Percentiles rank a stretch among this genome's conserved stretches.
These are phyloP conservation scores for Creontiades dilutus DNA, from an alignment of 2,888 invertebrate species.

Conservation along the genomic window DNA sequence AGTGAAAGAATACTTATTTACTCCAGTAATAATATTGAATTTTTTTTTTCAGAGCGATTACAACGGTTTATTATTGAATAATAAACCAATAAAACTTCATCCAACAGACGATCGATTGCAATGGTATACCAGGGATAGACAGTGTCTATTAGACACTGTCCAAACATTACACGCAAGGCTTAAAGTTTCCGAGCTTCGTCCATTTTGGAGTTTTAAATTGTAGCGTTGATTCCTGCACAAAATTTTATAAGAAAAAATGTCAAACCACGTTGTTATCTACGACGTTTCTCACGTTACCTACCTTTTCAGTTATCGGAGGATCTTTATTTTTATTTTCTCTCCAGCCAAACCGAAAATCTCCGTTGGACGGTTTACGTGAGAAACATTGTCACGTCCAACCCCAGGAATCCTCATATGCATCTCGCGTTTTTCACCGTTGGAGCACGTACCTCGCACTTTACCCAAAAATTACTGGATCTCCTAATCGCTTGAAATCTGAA, in stretches of 20 bases:
- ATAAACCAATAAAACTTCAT: no score
- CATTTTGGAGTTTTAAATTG: no score
- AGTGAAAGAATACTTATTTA: no score
- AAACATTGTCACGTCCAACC: conserved; percentile 17
- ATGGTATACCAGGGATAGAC: no score
- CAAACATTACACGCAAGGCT: no score
- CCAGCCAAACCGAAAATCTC: neutral
- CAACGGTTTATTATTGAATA: no score
- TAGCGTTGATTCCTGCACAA: neutral
- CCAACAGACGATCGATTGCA: no score
- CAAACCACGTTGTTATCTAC: neutral
- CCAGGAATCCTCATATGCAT: neutral
- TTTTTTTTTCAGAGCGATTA: no score
- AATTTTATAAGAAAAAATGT: no score
- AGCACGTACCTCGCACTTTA: conserved; percentile 34
- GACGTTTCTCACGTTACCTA: neutral
- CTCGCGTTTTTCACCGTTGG: neutral
- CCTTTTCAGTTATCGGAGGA: neutral
- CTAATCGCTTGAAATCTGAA: conserved; percentile 13
- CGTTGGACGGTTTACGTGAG: neutral
- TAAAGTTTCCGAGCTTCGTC: no score
- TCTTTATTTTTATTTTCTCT: neutral
- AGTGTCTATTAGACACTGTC: no score
- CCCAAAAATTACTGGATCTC: conserved; percentile 18
- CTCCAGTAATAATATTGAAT: no score